Evolutionary conservation across 1,140 invertebrate species (phyloP).

Genomic region (Leptonema lineaticorne): DNA sequence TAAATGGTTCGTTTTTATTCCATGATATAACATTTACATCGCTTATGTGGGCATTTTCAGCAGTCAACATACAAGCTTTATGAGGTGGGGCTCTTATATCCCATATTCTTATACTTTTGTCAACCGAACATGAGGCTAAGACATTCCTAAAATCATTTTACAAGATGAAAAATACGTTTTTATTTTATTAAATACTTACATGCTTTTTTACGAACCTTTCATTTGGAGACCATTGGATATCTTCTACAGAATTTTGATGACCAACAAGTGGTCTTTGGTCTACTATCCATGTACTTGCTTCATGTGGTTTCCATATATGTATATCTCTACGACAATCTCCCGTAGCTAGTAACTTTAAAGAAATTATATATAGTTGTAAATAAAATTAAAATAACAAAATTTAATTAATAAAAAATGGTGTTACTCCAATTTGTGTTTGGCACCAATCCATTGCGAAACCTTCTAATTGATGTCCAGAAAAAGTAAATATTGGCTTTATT

Average conservation of each 20-base stretch:
- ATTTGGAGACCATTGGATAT: slow-evolving; percentile 98
- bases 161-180: too few species aligned
- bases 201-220: slow-evolving; percentile 60
- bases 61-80: slow-evolving; percentile 92
- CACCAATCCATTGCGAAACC: slow-evolving; percentile 97
- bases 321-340: slow-evolving; percentile 91
- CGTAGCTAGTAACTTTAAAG: slow-evolving; percentile 73
- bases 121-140: slow-evolving; percentile 93
- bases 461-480: slow-evolving; percentile 88
- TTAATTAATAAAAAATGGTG: slow-evolving; percentile 20
- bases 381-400: background rate
- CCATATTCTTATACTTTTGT: slow-evolving; percentile 89
- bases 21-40: slow-evolving; percentile 99
- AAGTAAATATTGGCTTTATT: slow-evolving; percentile 77
- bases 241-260: slow-evolving; percentile 93
- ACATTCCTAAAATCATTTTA: slow-evolving; percentile 63
- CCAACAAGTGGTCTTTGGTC: slow-evolving; percentile 85
- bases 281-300: slow-evolving; percentile 79
- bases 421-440: slow-evolving; percentile 70
- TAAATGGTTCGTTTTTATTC: slow-evolving; percentile 89
- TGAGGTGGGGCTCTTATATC: slow-evolving; percentile 81
- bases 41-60: slow-evolving; percentile 79
- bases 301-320: slow-evolving; percentile 85
- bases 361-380: background rate
- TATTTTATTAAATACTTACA: background rate